Percentiles rank a stretch among this genome's conserved stretches.
Conservation (phyloP, 2,888 invertebrate species). For the Temnothorax ravouxi region DNA sequence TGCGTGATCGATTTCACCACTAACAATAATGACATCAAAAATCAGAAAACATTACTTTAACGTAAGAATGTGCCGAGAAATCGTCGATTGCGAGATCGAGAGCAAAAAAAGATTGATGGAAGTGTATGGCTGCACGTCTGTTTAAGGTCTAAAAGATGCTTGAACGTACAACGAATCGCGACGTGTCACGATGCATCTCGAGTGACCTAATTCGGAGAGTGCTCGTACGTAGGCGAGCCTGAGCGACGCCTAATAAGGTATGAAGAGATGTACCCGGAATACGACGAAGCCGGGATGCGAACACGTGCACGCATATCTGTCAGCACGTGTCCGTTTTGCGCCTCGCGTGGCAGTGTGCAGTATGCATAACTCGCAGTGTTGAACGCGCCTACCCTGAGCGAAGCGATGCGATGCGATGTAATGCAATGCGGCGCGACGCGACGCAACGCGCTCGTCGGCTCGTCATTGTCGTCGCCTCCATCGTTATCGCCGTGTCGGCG, state of each 20-base stretch:
- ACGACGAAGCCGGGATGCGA: constrained; percentile 49
- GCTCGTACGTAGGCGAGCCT: constrained; percentile 71
- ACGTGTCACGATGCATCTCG: constrained; percentile 54
- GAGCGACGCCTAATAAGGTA: constrained; percentile 79
- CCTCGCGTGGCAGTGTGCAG: constrained; percentile 35
- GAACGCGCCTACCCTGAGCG: constrained; percentile 51
- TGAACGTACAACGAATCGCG: neutral
- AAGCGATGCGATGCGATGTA: neutral
- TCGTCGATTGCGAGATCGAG: neutral
- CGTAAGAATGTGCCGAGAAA: neutral
- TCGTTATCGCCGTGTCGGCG: constrained; percentile 58
- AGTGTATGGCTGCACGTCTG: neutral
- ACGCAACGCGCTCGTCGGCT: constrained; percentile 28
- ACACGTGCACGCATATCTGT: constrained; percentile 62
- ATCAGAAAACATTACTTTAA: neutral
- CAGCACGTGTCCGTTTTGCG: constrained; percentile 58
- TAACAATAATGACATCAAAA: neutral
- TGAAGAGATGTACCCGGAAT: constrained; percentile 69
- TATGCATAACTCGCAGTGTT: constrained; percentile 48
- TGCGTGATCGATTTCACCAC: neutral
- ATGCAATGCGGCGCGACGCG: neutral
- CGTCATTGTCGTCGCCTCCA: constrained; percentile 56
- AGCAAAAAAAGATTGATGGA: neutral
- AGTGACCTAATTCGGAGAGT: constrained; percentile 77
- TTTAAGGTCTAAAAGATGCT: constrained; percentile 29